Evolutionary conservation across 2,113 vertebrate genomes (phyloP).

Genomic region (Bucco capensis): DNA sequence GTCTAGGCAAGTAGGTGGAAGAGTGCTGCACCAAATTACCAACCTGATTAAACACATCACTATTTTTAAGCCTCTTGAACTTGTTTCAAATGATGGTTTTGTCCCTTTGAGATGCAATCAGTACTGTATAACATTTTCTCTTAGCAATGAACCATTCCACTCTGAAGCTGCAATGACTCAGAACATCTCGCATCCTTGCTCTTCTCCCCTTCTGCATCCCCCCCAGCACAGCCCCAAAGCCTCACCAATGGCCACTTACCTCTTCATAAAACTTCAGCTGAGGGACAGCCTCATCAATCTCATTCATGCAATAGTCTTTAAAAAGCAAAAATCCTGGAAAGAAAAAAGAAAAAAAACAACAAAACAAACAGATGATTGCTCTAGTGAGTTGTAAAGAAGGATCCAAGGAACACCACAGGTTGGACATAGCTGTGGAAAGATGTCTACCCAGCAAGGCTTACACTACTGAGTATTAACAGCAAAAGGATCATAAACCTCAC

Average conservation of each 20-base stretch:
- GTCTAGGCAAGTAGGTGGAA: too few relatives aligned
- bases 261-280: constrained; percentile 98
- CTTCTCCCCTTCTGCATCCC: background rate
- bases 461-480: background rate
- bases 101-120: background rate
- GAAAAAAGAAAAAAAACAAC: background rate
- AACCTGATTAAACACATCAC: background rate
- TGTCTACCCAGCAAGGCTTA: accelerated
- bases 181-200: accelerated
- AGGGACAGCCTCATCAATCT: constrained; percentile 93
- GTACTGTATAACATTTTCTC: background rate
- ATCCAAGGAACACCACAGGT: accelerated
- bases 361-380: accelerated
- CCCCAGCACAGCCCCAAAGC: background rate
- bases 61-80: background rate
- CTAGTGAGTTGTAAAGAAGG: background rate
- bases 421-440: background rate
- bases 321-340: constrained; percentile 91
- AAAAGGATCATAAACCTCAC: background rate
- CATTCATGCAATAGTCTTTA: constrained; percentile 94
- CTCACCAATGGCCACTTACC: constrained; percentile 66
- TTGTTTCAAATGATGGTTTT: background rate
- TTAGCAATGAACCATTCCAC: too few relatives aligned
- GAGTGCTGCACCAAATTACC: background rate
- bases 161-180: accelerated